phyloP scores from a whole-genome alignment of 2,888 invertebrate genomes.

The Charanyca ferruginea region DNA sequence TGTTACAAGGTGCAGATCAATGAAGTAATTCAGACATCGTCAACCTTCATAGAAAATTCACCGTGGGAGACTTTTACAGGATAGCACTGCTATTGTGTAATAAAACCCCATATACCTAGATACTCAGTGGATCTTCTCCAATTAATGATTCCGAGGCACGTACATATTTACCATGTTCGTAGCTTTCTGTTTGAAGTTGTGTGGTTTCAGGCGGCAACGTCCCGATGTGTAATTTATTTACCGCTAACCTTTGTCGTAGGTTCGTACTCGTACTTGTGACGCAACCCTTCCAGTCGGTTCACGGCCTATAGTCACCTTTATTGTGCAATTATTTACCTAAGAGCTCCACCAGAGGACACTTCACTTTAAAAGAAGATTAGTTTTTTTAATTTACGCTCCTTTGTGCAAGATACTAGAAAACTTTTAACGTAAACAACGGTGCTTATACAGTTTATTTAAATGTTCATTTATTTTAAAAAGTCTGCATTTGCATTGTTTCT shows the following conservation, averaged over 20 bases:
- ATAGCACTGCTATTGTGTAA: neutral
- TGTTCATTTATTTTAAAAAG: slow-evolving; percentile 35
- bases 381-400: slow-evolving; percentile 51
- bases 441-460: slow-evolving; percentile 31
- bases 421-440: slow-evolving; percentile 40
- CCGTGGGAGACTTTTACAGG: neutral
- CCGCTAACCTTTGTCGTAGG: slow-evolving; percentile 61
- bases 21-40: neutral
- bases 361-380: slow-evolving; percentile 48
- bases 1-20: no score
- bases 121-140: neutral
- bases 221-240: slow-evolving; percentile 66
- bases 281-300: slow-evolving; percentile 39
- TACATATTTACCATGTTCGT: slow-evolving; percentile 17
- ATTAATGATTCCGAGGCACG: slow-evolving; percentile 7
- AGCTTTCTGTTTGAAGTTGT: slow-evolving; percentile 24
- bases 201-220: slow-evolving; percentile 36
- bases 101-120: neutral
- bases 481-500: slow-evolving; percentile 21
- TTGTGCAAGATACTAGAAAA: slow-evolving; percentile 33
- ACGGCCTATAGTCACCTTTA: slow-evolving; percentile 53
- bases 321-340: slow-evolving; percentile 60
- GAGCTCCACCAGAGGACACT: slow-evolving; percentile 30
- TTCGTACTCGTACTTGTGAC: slow-evolving; percentile 40
- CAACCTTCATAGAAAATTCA: neutral